Percentiles rank a stretch among this genome's conserved stretches.
These are phyloP conservation scores for Bhutanitis thaidina DNA, from an alignment of 2,888 invertebrate species.

Conservation along the genomic window DNA sequence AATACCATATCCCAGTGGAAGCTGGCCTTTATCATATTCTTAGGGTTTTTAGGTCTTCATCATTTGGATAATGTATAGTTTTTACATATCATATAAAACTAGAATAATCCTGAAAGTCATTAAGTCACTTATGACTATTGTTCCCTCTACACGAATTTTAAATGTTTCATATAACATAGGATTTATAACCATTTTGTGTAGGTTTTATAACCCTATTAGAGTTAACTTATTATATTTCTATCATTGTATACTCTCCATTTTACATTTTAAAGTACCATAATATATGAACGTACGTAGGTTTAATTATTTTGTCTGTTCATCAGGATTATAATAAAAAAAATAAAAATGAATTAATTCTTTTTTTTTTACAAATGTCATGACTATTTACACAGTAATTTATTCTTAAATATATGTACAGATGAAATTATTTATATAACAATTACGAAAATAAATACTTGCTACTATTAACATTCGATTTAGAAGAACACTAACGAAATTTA, in stretches of 20 bases:
- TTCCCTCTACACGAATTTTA: neutral
- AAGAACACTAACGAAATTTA: neutral
- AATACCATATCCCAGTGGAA: neutral
- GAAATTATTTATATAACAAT: constrained; percentile 14
- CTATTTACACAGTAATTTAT: constrained; percentile 5
- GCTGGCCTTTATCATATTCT: neutral
- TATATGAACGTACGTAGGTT: neutral
- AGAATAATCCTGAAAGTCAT: too few relatives aligned
- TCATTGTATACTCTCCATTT: neutral
- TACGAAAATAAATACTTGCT: constrained; percentile 13
- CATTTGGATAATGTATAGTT: too few relatives aligned
- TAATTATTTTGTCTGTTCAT: neutral
- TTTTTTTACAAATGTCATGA: constrained; percentile 6
- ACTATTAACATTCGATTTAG: constrained; percentile 6
- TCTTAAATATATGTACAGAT: constrained; percentile 6
- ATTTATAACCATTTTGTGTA: neutral
- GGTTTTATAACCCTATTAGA: neutral
- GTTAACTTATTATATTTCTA: neutral
- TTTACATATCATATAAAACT: too few relatives aligned
- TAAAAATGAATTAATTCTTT: neutral
- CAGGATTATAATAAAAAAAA: constrained; percentile 6
- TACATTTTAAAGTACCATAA: neutral
- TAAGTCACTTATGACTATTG: too few relatives aligned
- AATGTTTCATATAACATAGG: too few relatives aligned
- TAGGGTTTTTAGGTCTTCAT: too few relatives aligned